These are phyloP conservation scores for Sinodicranocentrus sp. DNA, from an alignment of 2,888 invertebrate genomes.

Conservation along the genomic window DNA sequence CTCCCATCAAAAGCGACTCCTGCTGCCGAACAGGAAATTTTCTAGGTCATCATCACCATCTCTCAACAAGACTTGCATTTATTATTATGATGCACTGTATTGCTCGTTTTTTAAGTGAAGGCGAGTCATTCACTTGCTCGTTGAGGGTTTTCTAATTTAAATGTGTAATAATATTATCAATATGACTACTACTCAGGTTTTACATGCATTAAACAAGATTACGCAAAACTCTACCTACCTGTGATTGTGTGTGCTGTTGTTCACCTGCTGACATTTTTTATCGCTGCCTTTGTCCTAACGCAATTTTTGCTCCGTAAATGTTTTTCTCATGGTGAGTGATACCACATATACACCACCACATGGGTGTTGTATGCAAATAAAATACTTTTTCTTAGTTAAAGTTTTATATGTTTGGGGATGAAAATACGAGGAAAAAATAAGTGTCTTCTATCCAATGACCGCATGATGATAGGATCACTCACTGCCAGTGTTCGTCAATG, in stretches of 20 bases:
- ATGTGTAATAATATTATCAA: conserved; percentile 14
- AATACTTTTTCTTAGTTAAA: too few relatives aligned
- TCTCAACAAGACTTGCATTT: not conserved
- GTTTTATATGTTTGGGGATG: too few relatives aligned
- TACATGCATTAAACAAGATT: conserved; percentile 13
- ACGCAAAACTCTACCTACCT: not conserved
- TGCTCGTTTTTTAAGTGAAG: too few relatives aligned
- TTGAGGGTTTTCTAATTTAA: not conserved
- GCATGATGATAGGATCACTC: not conserved
- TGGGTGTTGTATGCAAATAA: too few relatives aligned
- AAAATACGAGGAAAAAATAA: too few relatives aligned
- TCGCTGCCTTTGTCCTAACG: conserved; percentile 3
- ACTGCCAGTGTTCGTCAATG: not conserved
- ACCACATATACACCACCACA: too few relatives aligned
- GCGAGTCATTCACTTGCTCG: too few relatives aligned
- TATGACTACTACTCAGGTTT: not conserved
- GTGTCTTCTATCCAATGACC: too few relatives aligned
- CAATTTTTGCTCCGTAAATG: not conserved
- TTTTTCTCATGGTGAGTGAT: not conserved
- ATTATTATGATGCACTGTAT: not conserved
- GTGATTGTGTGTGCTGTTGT: conserved; percentile 7
- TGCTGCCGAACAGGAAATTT: conserved; percentile 50
- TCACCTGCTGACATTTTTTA: conserved; percentile 48
- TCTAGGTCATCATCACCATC: conserved; percentile 46
- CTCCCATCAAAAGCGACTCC: not conserved